phyloP scores from a whole-genome alignment of 2,113 vertebrate genomes.

The Pachypanchax playfairii region DNA sequence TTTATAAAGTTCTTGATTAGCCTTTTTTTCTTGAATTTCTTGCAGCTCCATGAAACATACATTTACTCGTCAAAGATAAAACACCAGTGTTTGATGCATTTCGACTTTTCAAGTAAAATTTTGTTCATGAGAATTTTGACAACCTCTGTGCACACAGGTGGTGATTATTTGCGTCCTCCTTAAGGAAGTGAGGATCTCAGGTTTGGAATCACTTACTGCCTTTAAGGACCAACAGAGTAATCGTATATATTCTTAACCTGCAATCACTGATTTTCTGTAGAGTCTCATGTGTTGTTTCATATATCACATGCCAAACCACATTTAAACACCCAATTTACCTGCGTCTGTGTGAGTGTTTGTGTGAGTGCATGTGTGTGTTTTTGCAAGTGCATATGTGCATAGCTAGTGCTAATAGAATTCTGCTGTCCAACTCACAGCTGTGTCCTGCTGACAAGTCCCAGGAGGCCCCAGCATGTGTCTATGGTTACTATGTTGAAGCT shows the following conservation, averaged over 20 bases:
- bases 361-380: constrained; percentile 3
- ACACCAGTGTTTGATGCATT: no score
- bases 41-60: no score
- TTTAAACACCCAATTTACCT: constrained; percentile 50
- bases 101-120: background rate
- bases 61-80: no score
- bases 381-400: constrained; percentile 63
- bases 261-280: background rate
- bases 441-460: constrained; percentile 82
- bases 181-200: background rate
- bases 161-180: background rate
- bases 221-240: constrained; percentile 17
- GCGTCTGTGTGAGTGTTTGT: constrained; percentile 24
- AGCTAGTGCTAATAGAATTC: constrained; percentile 81
- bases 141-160: background rate
- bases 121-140: constrained; percentile 1
- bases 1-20: no score
- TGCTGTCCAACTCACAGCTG: constrained; percentile 83
- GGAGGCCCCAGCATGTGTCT: constrained; percentile 80
- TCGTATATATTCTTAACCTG: constrained; percentile 18
- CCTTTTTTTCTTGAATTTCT: no score
- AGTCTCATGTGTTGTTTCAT: constrained; percentile 34
- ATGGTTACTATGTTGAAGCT: constrained; percentile 82
- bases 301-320: constrained; percentile 48
- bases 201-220: constrained; percentile 10